phyloP scores from a whole-genome alignment of 2,888 invertebrate species.

The Noctua janthe region DNA sequence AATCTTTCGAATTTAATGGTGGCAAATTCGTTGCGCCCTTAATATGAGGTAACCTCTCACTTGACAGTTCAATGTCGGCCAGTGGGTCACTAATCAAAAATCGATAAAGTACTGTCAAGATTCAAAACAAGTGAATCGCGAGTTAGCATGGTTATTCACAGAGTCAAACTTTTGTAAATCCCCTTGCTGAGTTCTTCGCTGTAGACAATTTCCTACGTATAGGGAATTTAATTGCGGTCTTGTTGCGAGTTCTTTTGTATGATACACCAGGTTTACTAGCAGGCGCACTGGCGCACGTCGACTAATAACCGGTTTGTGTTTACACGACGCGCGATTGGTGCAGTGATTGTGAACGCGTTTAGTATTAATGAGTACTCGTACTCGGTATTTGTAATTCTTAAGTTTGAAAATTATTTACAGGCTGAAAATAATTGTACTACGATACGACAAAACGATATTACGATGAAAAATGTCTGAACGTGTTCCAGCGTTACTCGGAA shows the following conservation, averaged over 20 bases:
- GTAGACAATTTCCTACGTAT: neutral
- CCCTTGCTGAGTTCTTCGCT: neutral
- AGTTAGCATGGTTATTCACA: neutral
- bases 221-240: neutral
- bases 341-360: slow-evolving; percentile 7
- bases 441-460: neutral
- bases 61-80: slow-evolving; percentile 42
- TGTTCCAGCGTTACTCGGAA: slow-evolving; percentile 7
- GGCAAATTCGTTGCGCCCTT: too few species aligned
- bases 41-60: neutral
- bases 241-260: slow-evolving; percentile 6
- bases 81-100: slow-evolving; percentile 48
- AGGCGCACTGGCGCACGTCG: neutral
- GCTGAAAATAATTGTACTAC: neutral
- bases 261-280: slow-evolving; percentile 5
- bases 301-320: slow-evolving; percentile 6
- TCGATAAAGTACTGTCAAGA: slow-evolving; percentile 35
- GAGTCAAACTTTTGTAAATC: neutral
- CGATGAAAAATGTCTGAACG: neutral
- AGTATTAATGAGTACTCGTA: neutral
- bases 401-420: neutral
- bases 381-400: neutral
- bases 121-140: slow-evolving; percentile 22
- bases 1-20: neutral
- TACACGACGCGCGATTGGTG: neutral